These are phyloP conservation scores for Limnothrissa miodon DNA, from an alignment of 2,113 vertebrate genomes.

Conservation along the genomic window DNA sequence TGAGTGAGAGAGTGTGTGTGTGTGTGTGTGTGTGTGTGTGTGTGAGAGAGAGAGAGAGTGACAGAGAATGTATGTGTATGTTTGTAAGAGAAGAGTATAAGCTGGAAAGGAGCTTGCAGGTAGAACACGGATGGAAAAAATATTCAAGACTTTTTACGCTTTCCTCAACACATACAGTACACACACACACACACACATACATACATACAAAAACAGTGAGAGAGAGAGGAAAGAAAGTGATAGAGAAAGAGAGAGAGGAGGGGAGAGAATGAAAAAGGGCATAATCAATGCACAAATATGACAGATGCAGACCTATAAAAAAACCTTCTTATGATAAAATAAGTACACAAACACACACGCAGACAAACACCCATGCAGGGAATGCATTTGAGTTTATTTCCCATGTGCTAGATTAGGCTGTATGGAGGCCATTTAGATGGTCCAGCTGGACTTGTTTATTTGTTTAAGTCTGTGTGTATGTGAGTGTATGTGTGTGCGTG, in stretches of 20 bases:
- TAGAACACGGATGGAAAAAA: not conserved
- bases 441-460: slow-evolving; percentile 74
- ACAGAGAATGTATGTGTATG: not conserved
- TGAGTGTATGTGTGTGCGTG: slow-evolving; percentile 61
- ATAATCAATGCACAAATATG: not conserved
- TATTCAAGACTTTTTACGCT: not conserved
- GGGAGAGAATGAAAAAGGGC: not conserved
- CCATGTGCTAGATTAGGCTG: slow-evolving; percentile 70
- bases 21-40: not conserved
- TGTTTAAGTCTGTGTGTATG: slow-evolving; percentile 65
- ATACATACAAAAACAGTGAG: not conserved
- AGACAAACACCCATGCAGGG: not conserved
- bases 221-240: not conserved
- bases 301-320: not conserved
- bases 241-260: not conserved
- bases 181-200: not conserved
- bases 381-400: slow-evolving; percentile 61
- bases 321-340: slow-evolving; percentile 16
- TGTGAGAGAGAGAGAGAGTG: not conserved
- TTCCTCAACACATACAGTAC: not conserved
- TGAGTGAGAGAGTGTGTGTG: not conserved
- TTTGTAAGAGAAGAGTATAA: not conserved
- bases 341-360: not conserved
- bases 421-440: slow-evolving; percentile 62
- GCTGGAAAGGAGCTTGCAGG: not conserved